Percentiles rank a stretch among this genome's conserved stretches.
These are phyloP conservation scores for Eciton burchellii DNA, from an alignment of 1,140 invertebrate species.

Conservation along the genomic window DNA sequence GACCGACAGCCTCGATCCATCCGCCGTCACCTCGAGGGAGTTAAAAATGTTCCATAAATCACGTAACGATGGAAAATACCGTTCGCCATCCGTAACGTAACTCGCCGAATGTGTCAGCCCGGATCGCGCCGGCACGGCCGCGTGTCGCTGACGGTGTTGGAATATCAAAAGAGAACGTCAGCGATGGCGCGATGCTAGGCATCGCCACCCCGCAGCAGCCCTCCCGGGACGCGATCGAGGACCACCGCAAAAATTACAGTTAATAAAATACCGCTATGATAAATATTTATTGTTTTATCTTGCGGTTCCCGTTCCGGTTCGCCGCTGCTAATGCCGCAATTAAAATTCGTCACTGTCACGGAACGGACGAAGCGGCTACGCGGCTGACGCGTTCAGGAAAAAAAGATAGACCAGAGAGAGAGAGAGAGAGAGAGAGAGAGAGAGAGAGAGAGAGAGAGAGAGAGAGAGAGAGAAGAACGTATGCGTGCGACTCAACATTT, in stretches of 20 bases:
- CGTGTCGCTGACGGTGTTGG: conserved; percentile 32
- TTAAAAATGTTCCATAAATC: conserved; percentile 83
- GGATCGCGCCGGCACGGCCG: conserved; percentile 24
- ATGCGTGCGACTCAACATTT: not conserved
- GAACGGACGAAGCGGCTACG: conserved; percentile 10
- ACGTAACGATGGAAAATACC: conserved; percentile 80
- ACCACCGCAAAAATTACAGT: conserved; percentile 24
- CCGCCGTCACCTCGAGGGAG: conserved; percentile 75
- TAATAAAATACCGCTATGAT: conserved; percentile 14
- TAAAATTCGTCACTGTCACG: conserved; percentile 32
- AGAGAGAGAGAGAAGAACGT: no score
- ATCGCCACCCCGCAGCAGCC: not conserved
- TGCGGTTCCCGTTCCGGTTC: not conserved
- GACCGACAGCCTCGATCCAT: conserved; percentile 56
- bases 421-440: no score
- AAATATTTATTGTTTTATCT: not conserved
- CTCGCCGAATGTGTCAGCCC: conserved; percentile 17
- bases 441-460: no score
- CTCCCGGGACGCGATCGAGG: conserved; percentile 11
- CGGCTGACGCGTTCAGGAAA: conserved; percentile 14
- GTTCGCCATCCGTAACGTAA: conserved; percentile 70
- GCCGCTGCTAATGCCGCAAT: not conserved
- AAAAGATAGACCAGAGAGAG: no score
- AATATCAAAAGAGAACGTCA: conserved; percentile 35
- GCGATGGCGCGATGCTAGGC: not conserved